phyloP scores from a whole-genome alignment of 2,113 vertebrate species.

The Tamias sibiricus region DNA sequence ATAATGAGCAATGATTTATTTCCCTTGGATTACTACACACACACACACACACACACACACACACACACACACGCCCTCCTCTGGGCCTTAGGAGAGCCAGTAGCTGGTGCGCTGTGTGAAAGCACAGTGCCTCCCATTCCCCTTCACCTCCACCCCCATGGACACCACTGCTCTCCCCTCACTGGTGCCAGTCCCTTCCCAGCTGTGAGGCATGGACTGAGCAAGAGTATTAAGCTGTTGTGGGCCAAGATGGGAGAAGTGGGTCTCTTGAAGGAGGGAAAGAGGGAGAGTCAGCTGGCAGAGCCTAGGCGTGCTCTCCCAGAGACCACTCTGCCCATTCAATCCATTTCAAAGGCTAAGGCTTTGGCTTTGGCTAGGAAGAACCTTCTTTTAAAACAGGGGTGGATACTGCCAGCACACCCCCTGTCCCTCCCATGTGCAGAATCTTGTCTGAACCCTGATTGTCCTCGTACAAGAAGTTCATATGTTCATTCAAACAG shows the following conservation, averaged over 20 bases:
- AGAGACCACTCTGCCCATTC: background rate
- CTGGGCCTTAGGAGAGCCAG: conserved; percentile 75
- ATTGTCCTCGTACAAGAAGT: background rate
- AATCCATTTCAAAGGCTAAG: background rate
- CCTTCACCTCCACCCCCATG: conserved; percentile 74
- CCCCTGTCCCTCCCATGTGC: background rate
- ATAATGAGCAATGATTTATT: conserved; percentile 90
- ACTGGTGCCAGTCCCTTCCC: background rate
- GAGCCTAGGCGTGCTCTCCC: background rate
- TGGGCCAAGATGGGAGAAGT: background rate
- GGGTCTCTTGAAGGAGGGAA: background rate
- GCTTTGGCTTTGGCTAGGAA: background rate
- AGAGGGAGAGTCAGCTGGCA: background rate
- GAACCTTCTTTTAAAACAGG: background rate
- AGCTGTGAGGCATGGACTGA: background rate
- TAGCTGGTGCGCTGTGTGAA: conserved; percentile 76
- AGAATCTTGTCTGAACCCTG: background rate
- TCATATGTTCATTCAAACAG: background rate
- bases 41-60: conserved; percentile 51
- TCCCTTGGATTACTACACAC: conserved; percentile 77
- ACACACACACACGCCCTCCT: background rate
- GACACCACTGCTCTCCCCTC: background rate
- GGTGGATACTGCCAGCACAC: background rate
- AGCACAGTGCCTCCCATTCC: conserved; percentile 53
- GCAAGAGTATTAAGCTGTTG: background rate